These are phyloP conservation scores for Paradoxurus hermaphroditus DNA, from an alignment of 2,113 vertebrate species.

Conservation along the genomic window DNA sequence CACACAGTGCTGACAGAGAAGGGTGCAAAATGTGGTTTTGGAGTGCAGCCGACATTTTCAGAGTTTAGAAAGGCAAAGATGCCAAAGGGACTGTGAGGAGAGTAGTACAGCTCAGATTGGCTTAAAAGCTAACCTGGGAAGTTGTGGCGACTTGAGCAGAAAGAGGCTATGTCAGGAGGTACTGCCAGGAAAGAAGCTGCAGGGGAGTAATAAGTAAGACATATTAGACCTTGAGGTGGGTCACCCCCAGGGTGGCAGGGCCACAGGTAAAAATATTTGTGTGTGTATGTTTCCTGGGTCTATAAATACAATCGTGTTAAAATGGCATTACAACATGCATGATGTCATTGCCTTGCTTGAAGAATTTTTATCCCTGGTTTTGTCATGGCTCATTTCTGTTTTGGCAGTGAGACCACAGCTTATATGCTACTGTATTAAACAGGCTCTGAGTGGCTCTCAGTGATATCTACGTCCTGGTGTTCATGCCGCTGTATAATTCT, in stretches of 20 bases:
- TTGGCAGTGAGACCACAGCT: background rate
- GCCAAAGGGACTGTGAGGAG: background rate
- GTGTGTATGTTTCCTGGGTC: background rate
- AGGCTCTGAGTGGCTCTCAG: background rate
- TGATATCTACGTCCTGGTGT: background rate
- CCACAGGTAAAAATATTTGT: background rate
- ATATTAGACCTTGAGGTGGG: background rate
- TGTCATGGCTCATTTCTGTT: background rate
- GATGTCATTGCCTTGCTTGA: background rate
- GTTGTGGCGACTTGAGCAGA: background rate
- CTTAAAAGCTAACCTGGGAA: background rate
- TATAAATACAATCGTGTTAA: background rate
- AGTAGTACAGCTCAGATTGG: background rate
- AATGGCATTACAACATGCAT: background rate
- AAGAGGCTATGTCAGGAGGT: background rate
- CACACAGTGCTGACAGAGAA: background rate
- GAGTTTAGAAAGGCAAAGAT: background rate
- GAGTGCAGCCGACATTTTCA: background rate
- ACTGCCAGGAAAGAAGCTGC: background rate
- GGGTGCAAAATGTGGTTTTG: background rate
- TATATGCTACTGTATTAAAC: background rate
- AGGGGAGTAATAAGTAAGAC: background rate
- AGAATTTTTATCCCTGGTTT: background rate
- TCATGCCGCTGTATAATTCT: background rate
- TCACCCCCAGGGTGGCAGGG: background rate